phyloP scores from a whole-genome alignment of 2,113 vertebrate species.

The Apteryx owenii region DNA sequence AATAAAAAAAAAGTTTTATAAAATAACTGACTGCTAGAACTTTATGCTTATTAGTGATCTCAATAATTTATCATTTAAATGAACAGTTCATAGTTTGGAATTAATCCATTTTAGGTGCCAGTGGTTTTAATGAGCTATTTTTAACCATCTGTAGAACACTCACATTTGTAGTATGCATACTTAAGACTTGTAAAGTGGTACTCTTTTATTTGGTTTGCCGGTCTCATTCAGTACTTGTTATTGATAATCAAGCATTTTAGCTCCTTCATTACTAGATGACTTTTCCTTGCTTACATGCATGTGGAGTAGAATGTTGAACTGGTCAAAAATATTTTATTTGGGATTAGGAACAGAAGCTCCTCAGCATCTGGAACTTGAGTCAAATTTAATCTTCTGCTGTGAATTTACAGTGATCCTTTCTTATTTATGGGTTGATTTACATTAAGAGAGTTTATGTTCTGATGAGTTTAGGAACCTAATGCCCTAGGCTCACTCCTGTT shows the following conservation, averaged over 20 bases:
- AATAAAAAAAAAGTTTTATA: not conserved
- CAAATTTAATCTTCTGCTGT: not conserved
- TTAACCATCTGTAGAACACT: not conserved
- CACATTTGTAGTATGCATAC: not conserved
- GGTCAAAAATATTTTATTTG: not conserved
- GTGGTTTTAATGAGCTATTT: conserved; percentile 4
- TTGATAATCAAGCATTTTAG: not conserved
- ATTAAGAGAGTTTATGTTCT: not conserved
- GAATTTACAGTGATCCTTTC: not conserved
- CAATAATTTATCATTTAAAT: not conserved
- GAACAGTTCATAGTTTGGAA: not conserved
- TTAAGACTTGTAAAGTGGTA: not conserved
- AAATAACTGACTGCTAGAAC: not conserved
- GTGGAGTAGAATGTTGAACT: not conserved
- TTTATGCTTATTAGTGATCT: not conserved
- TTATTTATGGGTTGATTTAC: not conserved
- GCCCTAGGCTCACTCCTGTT: not conserved
- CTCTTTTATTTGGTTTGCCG: not conserved
- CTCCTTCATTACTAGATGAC: not conserved
- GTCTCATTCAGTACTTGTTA: not conserved
- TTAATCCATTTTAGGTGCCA: not conserved
- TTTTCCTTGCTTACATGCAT: fast-evolving
- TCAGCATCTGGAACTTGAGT: not conserved
- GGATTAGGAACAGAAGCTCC: not conserved
- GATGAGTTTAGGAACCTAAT: not conserved